Conservation (phyloP, 1,140 invertebrate genomes). For the Lordiphosa clarofinis region DNA sequence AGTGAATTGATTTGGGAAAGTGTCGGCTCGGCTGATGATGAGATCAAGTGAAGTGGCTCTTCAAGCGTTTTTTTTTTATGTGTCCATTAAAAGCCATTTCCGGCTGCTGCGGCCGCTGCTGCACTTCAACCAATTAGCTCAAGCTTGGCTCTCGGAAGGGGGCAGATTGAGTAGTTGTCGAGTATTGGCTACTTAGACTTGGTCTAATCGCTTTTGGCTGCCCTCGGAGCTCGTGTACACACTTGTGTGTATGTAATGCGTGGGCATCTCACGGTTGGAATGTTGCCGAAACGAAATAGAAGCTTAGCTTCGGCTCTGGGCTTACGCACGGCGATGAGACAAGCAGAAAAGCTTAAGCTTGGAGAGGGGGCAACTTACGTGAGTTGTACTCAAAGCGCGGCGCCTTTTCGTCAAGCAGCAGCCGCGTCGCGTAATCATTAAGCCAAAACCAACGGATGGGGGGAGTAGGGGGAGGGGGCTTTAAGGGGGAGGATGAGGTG, state of each 20-base stretch:
- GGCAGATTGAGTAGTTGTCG: background rate
- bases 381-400: slow-evolving; percentile 3
- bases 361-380: slow-evolving; percentile 2
- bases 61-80: background rate
- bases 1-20: slow-evolving; percentile 1
- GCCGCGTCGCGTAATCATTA: slow-evolving; percentile 50
- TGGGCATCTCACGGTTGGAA: slow-evolving; percentile 19
- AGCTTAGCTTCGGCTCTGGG: slow-evolving; percentile 1
- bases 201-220: background rate
- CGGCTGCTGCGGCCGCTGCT: slow-evolving; percentile 1
- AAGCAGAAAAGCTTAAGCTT: slow-evolving; percentile 7
- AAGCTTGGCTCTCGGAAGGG: background rate
- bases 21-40: background rate
- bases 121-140: slow-evolving; percentile 9
- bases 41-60: slow-evolving; percentile 6
- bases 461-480: background rate
- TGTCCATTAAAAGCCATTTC: slow-evolving; percentile 6
- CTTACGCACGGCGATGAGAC: slow-evolving; percentile 17
- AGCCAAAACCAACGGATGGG: slow-evolving; percentile 15
- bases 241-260: slow-evolving; percentile 7
- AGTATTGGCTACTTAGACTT: too few relatives aligned
- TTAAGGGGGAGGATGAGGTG: slow-evolving; percentile 1
- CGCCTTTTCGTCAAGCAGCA: slow-evolving; percentile 34
- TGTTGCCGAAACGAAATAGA: slow-evolving; percentile 19
- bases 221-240: background rate